phyloP scores from a whole-genome alignment of 2,113 vertebrate species.

The Oreotrochilus melanogaster region DNA sequence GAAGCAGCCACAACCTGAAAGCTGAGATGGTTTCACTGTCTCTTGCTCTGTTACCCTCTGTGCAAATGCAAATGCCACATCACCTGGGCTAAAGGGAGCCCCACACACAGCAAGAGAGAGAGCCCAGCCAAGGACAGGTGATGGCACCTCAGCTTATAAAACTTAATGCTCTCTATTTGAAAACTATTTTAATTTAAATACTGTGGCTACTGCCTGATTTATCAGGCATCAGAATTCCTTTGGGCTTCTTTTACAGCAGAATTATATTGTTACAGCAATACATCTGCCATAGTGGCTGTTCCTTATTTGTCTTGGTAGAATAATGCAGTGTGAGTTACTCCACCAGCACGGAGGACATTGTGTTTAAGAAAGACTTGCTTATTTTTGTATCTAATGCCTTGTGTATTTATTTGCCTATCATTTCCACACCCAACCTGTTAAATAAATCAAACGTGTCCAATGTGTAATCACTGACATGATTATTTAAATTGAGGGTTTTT shows the following conservation, averaged over 20 bases:
- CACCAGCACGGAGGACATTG: background rate
- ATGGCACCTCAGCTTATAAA: background rate
- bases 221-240: background rate
- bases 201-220: background rate
- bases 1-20: background rate
- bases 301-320: background rate
- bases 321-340: background rate
- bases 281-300: background rate
- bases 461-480: background rate
- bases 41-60: background rate
- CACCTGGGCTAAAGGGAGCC: too few species aligned
- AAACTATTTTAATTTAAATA: background rate
- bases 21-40: background rate
- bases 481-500: background rate
- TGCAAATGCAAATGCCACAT: background rate
- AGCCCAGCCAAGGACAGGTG: background rate
- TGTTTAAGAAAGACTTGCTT: background rate
- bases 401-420: background rate
- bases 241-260: background rate
- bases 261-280: background rate
- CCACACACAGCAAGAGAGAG: background rate
- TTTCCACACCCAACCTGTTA: background rate
- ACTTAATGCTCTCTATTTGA: background rate
- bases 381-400: slow-evolving; percentile 19
- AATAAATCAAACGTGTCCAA: slow-evolving; percentile 23